Conservation (phyloP, 2,888 invertebrate species). For the Ochlodes sylvanus region DNA sequence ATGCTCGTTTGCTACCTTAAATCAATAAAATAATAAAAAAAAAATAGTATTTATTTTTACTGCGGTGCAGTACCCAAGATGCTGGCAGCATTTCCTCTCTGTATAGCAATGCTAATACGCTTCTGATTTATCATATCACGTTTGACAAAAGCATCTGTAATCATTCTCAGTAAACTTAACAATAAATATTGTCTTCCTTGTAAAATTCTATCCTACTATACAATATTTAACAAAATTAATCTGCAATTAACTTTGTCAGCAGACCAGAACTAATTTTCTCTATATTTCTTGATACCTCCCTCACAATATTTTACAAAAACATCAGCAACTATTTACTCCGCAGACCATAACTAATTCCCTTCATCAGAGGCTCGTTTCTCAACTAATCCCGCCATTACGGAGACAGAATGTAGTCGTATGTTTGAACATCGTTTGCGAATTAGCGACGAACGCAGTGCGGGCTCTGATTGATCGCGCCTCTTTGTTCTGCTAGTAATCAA, state of each 20-base stretch:
- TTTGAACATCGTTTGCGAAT: constrained; percentile 58
- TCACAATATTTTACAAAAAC: neutral
- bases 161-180: too few relatives aligned
- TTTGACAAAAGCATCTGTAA: too few relatives aligned
- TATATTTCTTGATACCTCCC: neutral
- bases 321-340: constrained; percentile 7
- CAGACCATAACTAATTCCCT: constrained; percentile 8
- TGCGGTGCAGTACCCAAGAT: too few relatives aligned
- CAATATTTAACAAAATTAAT: neutral
- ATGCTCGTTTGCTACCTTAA: too few relatives aligned
- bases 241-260: neutral
- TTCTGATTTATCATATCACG: too few relatives aligned
- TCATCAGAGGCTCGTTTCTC: constrained; percentile 22
- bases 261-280: neutral
- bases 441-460: constrained; percentile 54
- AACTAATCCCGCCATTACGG: constrained; percentile 58
- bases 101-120: too few relatives aligned
- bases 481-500: constrained; percentile 35
- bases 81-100: too few relatives aligned
- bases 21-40: too few relatives aligned
- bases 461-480: constrained; percentile 46
- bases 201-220: too few relatives aligned
- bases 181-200: too few relatives aligned
- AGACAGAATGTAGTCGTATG: constrained; percentile 60
- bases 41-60: too few relatives aligned